Conservation (phyloP, 1,140 invertebrate genomes). For the Drosophila paulistorum region DNA sequence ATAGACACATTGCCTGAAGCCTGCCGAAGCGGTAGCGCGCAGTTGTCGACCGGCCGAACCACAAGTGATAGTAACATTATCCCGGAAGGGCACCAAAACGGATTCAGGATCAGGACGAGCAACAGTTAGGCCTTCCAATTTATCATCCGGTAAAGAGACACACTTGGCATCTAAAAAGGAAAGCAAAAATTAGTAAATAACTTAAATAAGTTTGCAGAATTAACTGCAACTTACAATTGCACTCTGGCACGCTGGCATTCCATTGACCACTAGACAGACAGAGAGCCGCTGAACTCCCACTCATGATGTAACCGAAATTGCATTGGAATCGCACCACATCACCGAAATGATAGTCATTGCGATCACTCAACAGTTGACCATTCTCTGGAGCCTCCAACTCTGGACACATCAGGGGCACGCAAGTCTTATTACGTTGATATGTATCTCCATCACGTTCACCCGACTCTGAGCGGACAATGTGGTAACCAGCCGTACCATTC, state of each 20-base stretch:
- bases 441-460: constrained; percentile 92
- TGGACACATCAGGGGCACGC: constrained; percentile 96
- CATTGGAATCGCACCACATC: constrained; percentile 96
- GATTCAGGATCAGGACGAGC: constrained; percentile 90
- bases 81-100: constrained; percentile 93
- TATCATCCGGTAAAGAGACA: constrained; percentile 94
- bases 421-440: constrained; percentile 97
- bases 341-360: constrained; percentile 93
- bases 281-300: constrained; percentile 91
- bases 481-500: constrained; percentile 96
- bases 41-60: constrained; percentile 90
- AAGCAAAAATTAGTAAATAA: constrained; percentile 11
- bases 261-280: constrained; percentile 96
- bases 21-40: constrained; percentile 90
- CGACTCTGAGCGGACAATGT: constrained; percentile 91
- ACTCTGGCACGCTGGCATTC: constrained; percentile 96
- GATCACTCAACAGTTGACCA: constrained; percentile 93
- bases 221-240: constrained; percentile 89
- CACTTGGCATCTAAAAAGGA: constrained; percentile 91
- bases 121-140: constrained; percentile 92
- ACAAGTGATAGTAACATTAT: constrained; percentile 94
- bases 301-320: constrained; percentile 96
- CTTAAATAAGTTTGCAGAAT: neutral
- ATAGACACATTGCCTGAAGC: constrained; percentile 96
- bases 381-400: constrained; percentile 92